Evolutionary conservation across 2,113 vertebrate species (phyloP).

Genomic region (Microcebus ravelobensis): DNA sequence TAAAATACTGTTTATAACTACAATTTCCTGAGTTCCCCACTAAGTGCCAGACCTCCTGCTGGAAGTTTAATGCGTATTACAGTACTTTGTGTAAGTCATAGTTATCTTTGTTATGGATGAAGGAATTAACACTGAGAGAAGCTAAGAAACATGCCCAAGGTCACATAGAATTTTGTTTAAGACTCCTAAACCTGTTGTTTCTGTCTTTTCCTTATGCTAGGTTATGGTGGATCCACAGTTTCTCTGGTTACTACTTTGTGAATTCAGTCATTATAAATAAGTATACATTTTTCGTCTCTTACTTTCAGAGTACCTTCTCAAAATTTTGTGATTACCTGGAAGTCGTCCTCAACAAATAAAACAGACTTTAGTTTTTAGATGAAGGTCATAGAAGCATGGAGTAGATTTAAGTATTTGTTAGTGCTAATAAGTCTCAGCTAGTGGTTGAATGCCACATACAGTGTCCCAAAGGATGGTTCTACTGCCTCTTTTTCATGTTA

Average conservation of each 20-base stretch:
- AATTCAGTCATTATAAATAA: neutral
- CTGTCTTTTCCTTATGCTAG: neutral
- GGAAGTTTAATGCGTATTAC: constrained; percentile 16
- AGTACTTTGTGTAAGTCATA: neutral
- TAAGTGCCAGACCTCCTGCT: neutral
- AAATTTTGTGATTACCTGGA: neutral
- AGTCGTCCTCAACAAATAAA: neutral
- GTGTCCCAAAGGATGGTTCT: neutral
- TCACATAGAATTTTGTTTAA: neutral
- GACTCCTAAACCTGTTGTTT: neutral
- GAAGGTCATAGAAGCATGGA: neutral
- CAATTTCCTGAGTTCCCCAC: neutral
- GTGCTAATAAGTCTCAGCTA: neutral
- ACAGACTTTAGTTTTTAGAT: constrained; percentile 28
- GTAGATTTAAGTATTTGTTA: constrained; percentile 28
- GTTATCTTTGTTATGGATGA: constrained; percentile 13
- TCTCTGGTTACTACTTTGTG: neutral
- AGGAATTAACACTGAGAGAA: constrained; percentile 18
- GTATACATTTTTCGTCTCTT: neutral
- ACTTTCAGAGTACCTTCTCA: constrained; percentile 29
- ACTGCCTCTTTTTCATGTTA: neutral
- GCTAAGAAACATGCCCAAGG: neutral
- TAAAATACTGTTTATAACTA: constrained; percentile 2
- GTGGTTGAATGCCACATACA: neutral
- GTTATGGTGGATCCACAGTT: neutral